phyloP scores from a whole-genome alignment of 2,888 invertebrate genomes.

The Bembecia ichneumoniformis region DNA sequence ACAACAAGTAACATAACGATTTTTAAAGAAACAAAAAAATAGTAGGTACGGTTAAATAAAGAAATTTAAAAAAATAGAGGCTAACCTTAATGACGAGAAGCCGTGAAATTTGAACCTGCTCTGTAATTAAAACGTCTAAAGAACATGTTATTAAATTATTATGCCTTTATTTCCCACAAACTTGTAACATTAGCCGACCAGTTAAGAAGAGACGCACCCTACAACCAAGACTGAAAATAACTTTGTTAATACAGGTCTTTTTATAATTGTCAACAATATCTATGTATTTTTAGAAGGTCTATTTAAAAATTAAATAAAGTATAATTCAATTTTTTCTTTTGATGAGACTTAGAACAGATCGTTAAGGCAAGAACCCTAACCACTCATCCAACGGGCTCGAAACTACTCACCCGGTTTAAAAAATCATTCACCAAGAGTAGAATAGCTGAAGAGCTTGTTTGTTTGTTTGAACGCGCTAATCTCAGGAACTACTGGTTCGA shows the following conservation, averaged over 20 bases:
- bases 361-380: no score
- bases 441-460: no score
- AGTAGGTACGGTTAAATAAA: slow-evolving; percentile 5
- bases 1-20: no score
- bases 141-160: slow-evolving; percentile 15
- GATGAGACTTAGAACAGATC: no score
- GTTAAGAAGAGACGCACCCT: neutral
- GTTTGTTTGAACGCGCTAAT: no score
- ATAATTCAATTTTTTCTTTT: no score
- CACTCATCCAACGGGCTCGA: no score
- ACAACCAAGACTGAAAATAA: neutral
- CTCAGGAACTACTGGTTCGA: no score
- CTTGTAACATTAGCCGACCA: neutral
- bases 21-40: neutral
- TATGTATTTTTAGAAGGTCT: slow-evolving; percentile 16
- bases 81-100: slow-evolving; percentile 9
- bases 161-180: neutral
- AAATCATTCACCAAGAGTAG: no score
- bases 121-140: slow-evolving; percentile 16
- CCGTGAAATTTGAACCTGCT: slow-evolving; percentile 20
- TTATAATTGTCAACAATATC: slow-evolving; percentile 13
- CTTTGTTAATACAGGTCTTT: slow-evolving; percentile 1
- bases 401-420: no score
- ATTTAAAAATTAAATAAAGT: no score
- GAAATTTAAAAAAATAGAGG: slow-evolving; percentile 11